Evolutionary conservation across 2,113 vertebrate genomes (phyloP).

Genomic region (Verasper variegatus): DNA sequence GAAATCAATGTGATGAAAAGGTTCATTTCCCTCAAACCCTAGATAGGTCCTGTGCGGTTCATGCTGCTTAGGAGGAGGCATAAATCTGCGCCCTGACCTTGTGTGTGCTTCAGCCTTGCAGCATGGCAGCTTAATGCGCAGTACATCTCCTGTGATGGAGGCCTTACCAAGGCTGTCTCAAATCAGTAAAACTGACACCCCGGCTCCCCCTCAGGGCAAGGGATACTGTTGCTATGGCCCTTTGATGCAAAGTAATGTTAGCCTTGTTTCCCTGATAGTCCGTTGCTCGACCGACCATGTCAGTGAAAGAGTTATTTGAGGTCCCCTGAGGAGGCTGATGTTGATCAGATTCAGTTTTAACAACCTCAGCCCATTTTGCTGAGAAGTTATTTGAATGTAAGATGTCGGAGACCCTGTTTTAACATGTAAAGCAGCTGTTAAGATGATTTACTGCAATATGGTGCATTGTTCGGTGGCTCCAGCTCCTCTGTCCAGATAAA

Average conservation of each 20-base stretch:
- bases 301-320: slow-evolving; percentile 28
- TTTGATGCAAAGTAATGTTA: slow-evolving; percentile 59
- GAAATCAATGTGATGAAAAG: slow-evolving; percentile 85
- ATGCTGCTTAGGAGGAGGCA: slow-evolving; percentile 74
- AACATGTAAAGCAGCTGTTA: background rate
- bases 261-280: slow-evolving; percentile 44
- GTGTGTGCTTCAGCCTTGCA: slow-evolving; percentile 69
- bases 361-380: background rate
- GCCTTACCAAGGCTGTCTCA: slow-evolving; percentile 72
- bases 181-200: slow-evolving; percentile 72
- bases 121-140: slow-evolving; percentile 67
- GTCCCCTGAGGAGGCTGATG: background rate
- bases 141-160: slow-evolving; percentile 72
- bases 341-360: slow-evolving; percentile 37
- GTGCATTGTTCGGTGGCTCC: background rate
- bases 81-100: slow-evolving; percentile 81
- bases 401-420: background rate
- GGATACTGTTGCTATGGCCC: slow-evolving; percentile 39
- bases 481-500: slow-evolving; percentile 10
- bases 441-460: background rate
- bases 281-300: slow-evolving; percentile 34
- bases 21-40: slow-evolving; percentile 76
- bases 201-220: slow-evolving; percentile 28
- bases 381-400: background rate
- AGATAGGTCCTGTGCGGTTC: slow-evolving; percentile 71